Base-by-base conservation (phyloP, 2,113 vertebrate genomes). In the Hemibagrus wyckioides region DNA sequence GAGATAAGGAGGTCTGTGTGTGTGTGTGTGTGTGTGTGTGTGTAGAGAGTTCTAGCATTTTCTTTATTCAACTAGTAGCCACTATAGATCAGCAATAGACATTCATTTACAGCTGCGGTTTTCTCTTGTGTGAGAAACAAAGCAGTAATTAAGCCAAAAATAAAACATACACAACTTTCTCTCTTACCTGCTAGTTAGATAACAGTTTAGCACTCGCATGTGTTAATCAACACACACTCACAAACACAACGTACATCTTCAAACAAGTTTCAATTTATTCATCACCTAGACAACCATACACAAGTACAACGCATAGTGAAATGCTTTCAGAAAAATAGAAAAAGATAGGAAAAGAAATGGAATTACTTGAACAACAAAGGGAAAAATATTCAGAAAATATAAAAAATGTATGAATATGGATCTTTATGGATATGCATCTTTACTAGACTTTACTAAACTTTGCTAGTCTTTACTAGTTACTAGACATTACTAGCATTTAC, bases 1-100 rank as follows among this genome's bases (percentile, higher is more conserved):
- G 75, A 80, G 73, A 90, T 48, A 79, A 71, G 39, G 79, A 50
- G 77, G n/a, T 5, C 77, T 71, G 85, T 61, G 80, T 84, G 80
- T 48, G 59, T 63, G 67, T 23, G 81, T 56, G 81, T 59, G 83
- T 44, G 83, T 65, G 82, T 57, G 77, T 52, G 48, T 54, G 83
- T 59, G 79, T n/a, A 30, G 25, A 56, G 69, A 39, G 10, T 63
- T 63, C 30, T 41, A 15, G 79, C 61, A 21, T 71, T 36, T 75
- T 56, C 48, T 63, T 73, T 19, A 56, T 21, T 83, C 8, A 54
- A 79, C 76, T 77, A 82, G 56, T 30, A n/a, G 50, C n/a, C 48
- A 33, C 11, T 77, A n/a, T 17, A 28, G 1, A 57, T 3, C 57
- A 28, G 4, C 39, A 11, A 44, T 25, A 75, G 39, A 75, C 23